phyloP scores from a whole-genome alignment of 2,797 vertebrate species.

The Coendou prehensilis region DNA sequence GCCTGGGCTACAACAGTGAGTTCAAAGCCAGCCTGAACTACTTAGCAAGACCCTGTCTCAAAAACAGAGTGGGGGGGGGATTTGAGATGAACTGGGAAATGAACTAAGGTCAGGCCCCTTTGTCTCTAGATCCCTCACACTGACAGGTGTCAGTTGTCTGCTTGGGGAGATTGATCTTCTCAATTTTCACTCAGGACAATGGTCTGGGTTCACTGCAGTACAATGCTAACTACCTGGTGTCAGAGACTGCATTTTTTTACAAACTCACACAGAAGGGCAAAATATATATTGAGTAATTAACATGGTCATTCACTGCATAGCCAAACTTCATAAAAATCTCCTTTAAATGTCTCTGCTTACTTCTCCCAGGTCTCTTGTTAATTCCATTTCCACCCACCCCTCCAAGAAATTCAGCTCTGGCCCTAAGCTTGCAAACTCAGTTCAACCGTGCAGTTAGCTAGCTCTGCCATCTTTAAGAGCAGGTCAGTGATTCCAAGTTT shows the following conservation, averaged over 20 bases:
- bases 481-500: not conserved
- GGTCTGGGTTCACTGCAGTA: not conserved
- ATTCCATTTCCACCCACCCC: not conserved
- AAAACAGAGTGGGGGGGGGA: no score
- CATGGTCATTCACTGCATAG: not conserved
- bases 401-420: conserved; percentile 43
- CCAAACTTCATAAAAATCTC: not conserved
- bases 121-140: not conserved
- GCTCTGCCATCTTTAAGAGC: conserved; percentile 1
- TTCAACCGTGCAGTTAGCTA: not conserved
- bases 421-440: not conserved
- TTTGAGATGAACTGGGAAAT: not conserved
- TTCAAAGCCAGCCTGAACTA: no score
- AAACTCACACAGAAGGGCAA: not conserved
- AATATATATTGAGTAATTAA: not conserved
- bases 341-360: not conserved
- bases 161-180: not conserved
- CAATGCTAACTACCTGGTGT: not conserved
- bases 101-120: not conserved
- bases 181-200: not conserved
- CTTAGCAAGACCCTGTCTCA: no score
- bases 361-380: not conserved
- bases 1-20: no score
- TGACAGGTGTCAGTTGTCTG: not conserved
- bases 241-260: not conserved